A percentile compares a stretch with the other conserved stretches of the same genome.
Conservation (phyloP, 2,113 vertebrate genomes). For the Sciurus niger region DNA sequence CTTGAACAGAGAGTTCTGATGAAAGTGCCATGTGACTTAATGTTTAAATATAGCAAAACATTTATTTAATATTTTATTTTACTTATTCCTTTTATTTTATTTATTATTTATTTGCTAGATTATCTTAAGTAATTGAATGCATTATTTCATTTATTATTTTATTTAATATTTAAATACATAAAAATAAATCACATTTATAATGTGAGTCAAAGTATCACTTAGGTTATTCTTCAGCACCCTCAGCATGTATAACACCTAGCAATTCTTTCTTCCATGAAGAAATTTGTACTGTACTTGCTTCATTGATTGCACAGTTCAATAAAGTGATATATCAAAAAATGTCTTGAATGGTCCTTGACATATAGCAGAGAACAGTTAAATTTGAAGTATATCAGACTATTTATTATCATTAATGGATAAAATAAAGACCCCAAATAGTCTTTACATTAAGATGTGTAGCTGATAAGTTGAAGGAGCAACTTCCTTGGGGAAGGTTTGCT, state of each 20-base stretch:
- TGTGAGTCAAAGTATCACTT: not conserved
- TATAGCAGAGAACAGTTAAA: not conserved
- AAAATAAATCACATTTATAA: not conserved
- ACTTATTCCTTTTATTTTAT: not conserved
- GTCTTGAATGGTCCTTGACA: not conserved
- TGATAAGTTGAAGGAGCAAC: not conserved
- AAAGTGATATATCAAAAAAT: not conserved
- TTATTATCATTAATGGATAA: not conserved
- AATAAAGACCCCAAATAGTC: not conserved
- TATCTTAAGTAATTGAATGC: not conserved
- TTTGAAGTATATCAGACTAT: not conserved
- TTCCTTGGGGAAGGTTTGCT: not conserved
- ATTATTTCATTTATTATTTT: not conserved
- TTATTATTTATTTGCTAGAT: not conserved
- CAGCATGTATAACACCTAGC: not conserved
- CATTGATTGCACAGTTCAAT: not conserved
- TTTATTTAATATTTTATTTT: not conserved
- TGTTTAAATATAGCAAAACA: not conserved
- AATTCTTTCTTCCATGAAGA: not conserved
- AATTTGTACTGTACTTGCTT: not conserved
- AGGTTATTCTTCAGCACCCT: not conserved
- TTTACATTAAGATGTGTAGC: not conserved
- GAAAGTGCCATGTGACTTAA: not conserved
- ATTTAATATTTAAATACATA: not conserved
- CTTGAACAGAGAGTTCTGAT: not conserved